These are phyloP conservation scores for Haemorhous mexicanus DNA, from an alignment of 2,113 vertebrate species.

Conservation along the genomic window DNA sequence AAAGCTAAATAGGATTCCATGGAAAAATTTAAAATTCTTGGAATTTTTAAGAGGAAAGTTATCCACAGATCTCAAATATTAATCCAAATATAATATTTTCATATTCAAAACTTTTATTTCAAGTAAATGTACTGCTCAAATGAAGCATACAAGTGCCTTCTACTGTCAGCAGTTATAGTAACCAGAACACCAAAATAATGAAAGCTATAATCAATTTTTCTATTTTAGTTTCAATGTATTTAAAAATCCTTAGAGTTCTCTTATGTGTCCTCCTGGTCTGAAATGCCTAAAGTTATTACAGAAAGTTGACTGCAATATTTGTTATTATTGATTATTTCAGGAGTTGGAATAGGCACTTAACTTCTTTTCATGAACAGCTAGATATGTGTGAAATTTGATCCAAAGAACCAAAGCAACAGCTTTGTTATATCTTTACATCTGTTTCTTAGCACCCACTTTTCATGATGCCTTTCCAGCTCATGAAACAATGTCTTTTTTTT, in stretches of 20 bases:
- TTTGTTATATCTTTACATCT: constrained; percentile 31
- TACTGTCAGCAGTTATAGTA: neutral
- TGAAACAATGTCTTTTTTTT: neutral
- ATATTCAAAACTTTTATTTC: neutral
- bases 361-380: constrained; percentile 2
- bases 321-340: constrained; percentile 34
- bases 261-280: neutral
- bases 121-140: neutral
- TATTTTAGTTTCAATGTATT: neutral
- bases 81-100: neutral
- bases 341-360: neutral
- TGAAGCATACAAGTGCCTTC: neutral
- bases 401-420: constrained; percentile 9
- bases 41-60: neutral
- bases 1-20: neutral
- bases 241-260: neutral
- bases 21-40: neutral
- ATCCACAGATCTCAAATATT: neutral
- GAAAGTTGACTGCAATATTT: neutral
- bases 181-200: neutral
- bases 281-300: neutral
- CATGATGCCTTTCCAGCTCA: constrained; percentile 9
- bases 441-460: neutral
- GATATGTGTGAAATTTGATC: neutral
- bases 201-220: neutral